These are phyloP conservation scores for Paratrypauchen microcephalus DNA, from an alignment of 2,797 vertebrate species.

Conservation along the genomic window DNA sequence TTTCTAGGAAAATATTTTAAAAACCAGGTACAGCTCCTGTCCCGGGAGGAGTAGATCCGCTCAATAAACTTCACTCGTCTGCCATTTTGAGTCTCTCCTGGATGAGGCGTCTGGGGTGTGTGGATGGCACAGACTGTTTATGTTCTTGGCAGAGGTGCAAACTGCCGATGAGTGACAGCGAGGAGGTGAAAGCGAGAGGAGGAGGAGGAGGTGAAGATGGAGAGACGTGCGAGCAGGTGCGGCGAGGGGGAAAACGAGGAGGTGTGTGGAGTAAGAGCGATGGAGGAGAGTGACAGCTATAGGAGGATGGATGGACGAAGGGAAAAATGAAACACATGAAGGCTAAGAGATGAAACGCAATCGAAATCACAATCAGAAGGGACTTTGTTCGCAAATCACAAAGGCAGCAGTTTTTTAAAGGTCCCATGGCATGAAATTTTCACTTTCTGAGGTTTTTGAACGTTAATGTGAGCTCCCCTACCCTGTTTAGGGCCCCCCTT, in stretches of 20 bases:
- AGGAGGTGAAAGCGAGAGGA: slow-evolving; percentile 39
- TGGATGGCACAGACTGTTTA: slow-evolving; percentile 47
- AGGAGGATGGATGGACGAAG: slow-evolving; percentile 44
- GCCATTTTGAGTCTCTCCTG: not conserved
- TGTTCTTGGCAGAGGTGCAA: slow-evolving; percentile 42
- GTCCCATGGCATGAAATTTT: too few species aligned
- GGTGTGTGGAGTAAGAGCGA: not conserved
- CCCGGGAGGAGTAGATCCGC: too few species aligned
- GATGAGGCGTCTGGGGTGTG: not conserved
- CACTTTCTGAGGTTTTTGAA: too few species aligned
- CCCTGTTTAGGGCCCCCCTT: too few species aligned
- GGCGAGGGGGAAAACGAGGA: slow-evolving; percentile 36
- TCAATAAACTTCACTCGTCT: too few species aligned
- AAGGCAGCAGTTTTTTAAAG: too few species aligned
- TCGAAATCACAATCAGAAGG: too few species aligned
- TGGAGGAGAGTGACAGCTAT: slow-evolving; percentile 28
- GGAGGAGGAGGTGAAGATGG: slow-evolving; percentile 26
- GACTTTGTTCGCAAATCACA: too few species aligned
- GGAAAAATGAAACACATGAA: slow-evolving; percentile 52
- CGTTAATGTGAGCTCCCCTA: too few species aligned
- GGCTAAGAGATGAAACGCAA: too few species aligned
- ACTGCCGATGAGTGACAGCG: slow-evolving; percentile 60
- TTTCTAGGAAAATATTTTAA: too few species aligned
- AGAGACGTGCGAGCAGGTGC: slow-evolving; percentile 48
- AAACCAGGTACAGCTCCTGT: too few species aligned